These are phyloP conservation scores for Tetramorium simillimum DNA, from an alignment of 1,140 invertebrate species.

Conservation along the genomic window DNA sequence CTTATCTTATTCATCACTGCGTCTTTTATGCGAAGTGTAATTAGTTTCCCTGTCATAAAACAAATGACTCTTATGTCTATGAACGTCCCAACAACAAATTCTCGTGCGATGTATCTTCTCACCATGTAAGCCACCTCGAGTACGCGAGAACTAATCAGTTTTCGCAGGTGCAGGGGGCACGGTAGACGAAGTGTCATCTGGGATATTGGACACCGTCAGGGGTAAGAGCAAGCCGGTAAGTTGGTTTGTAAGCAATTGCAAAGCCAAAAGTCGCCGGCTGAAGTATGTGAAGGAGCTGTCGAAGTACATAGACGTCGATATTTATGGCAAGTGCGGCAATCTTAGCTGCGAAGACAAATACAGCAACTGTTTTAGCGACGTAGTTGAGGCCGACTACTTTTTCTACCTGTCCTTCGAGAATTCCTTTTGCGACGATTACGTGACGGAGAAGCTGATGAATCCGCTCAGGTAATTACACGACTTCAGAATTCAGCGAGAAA, in stretches of 20 bases:
- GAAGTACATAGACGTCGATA: conserved; percentile 87
- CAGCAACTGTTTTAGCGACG: conserved; percentile 81
- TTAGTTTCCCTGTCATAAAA: background rate
- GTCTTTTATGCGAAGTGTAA: background rate
- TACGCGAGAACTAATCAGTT: conserved; percentile 29
- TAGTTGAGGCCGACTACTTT: conserved; percentile 86
- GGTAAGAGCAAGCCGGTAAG: conserved; percentile 84
- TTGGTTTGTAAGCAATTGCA: conserved; percentile 90
- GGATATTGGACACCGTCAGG: conserved; percentile 23
- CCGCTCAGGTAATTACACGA: conserved; percentile 78
- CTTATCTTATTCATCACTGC: background rate
- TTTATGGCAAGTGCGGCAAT: conserved; percentile 89
- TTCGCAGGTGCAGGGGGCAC: conserved; percentile 49
- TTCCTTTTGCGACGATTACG: conserved; percentile 87
- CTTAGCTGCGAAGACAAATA: conserved; percentile 75
- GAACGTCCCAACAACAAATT: background rate
- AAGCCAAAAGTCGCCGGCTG: conserved; percentile 85
- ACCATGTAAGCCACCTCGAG: background rate
- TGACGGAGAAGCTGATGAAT: conserved; percentile 88
- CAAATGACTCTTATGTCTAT: background rate
- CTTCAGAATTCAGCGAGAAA: background rate
- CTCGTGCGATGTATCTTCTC: background rate
- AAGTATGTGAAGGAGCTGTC: conserved; percentile 86
- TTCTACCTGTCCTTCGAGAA: conserved; percentile 91
- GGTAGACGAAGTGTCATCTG: background rate